phyloP scores from a whole-genome alignment of 2,888 invertebrate genomes.

The Anticlea derivata region DNA sequence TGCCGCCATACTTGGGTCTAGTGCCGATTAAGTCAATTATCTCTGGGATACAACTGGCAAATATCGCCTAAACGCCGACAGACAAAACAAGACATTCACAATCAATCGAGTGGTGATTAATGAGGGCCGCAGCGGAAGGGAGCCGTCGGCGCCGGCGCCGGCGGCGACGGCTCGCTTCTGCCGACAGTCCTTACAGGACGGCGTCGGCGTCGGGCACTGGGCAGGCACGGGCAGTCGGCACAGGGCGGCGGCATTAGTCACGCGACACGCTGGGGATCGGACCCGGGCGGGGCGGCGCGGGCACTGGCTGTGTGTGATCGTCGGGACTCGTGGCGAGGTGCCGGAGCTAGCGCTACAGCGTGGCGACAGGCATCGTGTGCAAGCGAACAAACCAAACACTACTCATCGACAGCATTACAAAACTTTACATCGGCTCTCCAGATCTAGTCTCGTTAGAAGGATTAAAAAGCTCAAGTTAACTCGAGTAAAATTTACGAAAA shows the following conservation, averaged over 20 bases:
- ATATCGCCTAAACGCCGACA: slow-evolving; percentile 96
- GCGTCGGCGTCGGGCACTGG: slow-evolving; percentile 40
- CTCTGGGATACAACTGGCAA: slow-evolving; percentile 99
- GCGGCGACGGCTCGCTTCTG: slow-evolving; percentile 42
- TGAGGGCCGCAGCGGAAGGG: slow-evolving; percentile 48
- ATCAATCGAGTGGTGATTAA: slow-evolving; percentile 69
- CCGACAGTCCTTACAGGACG: slow-evolving; percentile 33
- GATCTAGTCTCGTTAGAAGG: slow-evolving; percentile 84
- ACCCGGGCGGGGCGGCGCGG: slow-evolving; percentile 58
- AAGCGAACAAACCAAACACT: slow-evolving; percentile 85
- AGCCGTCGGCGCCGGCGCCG: slow-evolving; percentile 49
- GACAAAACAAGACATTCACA: slow-evolving; percentile 86
- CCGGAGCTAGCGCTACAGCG: slow-evolving; percentile 85
- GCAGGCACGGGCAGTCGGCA: slow-evolving; percentile 32
- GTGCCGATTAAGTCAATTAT: slow-evolving; percentile 99
- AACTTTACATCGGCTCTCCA: slow-evolving; percentile 83
- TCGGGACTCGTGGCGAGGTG: slow-evolving; percentile 82
- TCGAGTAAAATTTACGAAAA: slow-evolving; percentile 82
- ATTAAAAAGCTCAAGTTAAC: slow-evolving; percentile 82
- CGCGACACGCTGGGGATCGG: slow-evolving; percentile 24
- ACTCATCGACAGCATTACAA: slow-evolving; percentile 84
- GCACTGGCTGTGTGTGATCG: slow-evolving; percentile 83
- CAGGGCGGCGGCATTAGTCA: slow-evolving; percentile 33
- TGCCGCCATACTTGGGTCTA: slow-evolving; percentile 99
- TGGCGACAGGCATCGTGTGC: slow-evolving; percentile 85